Percentiles rank a stretch among this genome's conserved stretches.
These are phyloP conservation scores for Drosophila nikananu DNA, from an alignment of 1,140 invertebrate genomes.

Conservation along the genomic window DNA sequence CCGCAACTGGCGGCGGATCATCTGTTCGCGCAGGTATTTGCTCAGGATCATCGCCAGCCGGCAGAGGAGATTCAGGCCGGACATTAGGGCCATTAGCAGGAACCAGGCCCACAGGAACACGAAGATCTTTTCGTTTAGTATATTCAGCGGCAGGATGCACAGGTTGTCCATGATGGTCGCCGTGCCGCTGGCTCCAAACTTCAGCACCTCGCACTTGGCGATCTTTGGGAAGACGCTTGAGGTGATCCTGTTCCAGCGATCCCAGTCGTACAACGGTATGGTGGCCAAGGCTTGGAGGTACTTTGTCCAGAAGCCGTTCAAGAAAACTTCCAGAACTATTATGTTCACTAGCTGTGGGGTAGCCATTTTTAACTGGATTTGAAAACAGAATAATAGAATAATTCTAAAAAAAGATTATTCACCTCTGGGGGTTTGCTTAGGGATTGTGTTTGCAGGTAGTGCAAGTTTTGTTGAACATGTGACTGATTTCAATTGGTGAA, in stretches of 20 bases:
- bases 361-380: not conserved
- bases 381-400: not conserved
- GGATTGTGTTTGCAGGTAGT: not conserved
- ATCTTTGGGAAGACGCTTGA: conserved; percentile 90
- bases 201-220: conserved; percentile 91
- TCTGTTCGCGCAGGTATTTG: conserved; percentile 70
- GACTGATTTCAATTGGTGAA: not conserved
- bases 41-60: conserved; percentile 70
- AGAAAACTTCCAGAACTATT: conserved; percentile 89
- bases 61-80: conserved; percentile 89
- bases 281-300: conserved; percentile 89
- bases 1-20: conserved; percentile 87
- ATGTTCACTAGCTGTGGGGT: conserved; percentile 87
- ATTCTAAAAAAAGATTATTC: not conserved
- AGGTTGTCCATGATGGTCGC: conserved; percentile 89
- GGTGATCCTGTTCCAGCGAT: conserved; percentile 87
- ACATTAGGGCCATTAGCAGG: conserved; percentile 88
- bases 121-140: conserved; percentile 93
- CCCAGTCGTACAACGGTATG: conserved; percentile 85
- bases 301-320: conserved; percentile 90
- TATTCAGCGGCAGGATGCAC: conserved; percentile 91
- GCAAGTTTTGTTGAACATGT: not conserved
- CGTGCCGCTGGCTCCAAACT: conserved; percentile 88
- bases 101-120: conserved; percentile 94
- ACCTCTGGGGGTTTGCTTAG: no score